Percentiles rank a stretch among this genome's conserved stretches.
These are phyloP conservation scores for Eulemur macaco DNA, from an alignment of 2,113 vertebrate species.

Conservation along the genomic window DNA sequence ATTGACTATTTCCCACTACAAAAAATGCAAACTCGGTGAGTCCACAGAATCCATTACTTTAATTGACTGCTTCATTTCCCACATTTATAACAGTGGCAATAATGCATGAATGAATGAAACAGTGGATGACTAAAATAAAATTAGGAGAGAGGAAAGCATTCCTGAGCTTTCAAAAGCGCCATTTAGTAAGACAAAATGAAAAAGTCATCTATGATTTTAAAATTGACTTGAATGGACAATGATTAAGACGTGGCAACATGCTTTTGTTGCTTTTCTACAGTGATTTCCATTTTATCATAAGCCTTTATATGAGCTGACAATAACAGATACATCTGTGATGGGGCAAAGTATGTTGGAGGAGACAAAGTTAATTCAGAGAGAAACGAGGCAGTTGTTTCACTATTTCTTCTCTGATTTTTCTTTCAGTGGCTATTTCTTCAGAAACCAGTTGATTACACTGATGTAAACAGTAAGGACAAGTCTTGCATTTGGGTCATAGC, in stretches of 20 bases:
- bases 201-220: background rate
- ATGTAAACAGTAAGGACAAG: background rate
- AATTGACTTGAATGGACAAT: background rate
- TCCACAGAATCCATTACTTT: background rate
- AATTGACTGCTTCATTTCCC: background rate
- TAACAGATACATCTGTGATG: background rate
- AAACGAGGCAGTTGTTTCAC: background rate
- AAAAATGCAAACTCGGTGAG: background rate
- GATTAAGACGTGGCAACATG: background rate
- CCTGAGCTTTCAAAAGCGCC: background rate
- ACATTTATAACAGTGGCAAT: background rate
- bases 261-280: background rate
- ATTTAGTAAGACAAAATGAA: background rate
- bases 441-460: background rate
- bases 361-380: background rate
- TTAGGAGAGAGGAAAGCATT: background rate
- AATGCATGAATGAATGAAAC: background rate
- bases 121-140: background rate
- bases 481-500: background rate
- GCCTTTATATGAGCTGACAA: background rate
- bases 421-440: background rate
- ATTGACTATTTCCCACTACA: background rate
- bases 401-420: background rate
- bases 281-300: background rate
- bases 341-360: background rate